Base-by-base conservation (phyloP, 2,113 vertebrate genomes). In the Eurystomus gularis region DNA sequence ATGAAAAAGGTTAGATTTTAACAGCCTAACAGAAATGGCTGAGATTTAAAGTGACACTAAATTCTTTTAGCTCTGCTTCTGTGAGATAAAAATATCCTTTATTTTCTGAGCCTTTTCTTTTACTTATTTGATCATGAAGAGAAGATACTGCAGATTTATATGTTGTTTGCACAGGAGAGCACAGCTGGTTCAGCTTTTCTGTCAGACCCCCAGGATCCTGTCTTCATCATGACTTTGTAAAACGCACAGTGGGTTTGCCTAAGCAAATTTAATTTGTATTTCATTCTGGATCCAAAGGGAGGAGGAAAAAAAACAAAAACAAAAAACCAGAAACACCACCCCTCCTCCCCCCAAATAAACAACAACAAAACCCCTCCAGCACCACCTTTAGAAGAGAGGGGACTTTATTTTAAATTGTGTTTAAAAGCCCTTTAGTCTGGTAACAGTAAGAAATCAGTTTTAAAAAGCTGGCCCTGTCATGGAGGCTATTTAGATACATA, bases 151-250 rank as follows among this genome's bases (percentile, higher is more conserved):
- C 11, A 87, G 83, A 97, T 95, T 96, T 94, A 88, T 70, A 52
- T 68, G 44, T 82, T 94, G 73, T 91, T 95, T 91, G 87, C 52
- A 86, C 84, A 73, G 58, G 37, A 94, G 42, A 90, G 84, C 86
- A 86, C 95, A 97, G 84, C 84, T 97, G 89, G 5, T 95, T 95
- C 75, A 89, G 82, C 42, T 97, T 96, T 87, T 76, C 93, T 94
- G 93, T 85, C 97, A 96, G 80, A 91, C 78, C 87, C 93, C 54
- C 77, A 90, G 62, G 51, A 94, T 90, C 20, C 42, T 12, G 7
- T 44, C 71, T 76, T 82, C 84, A 82, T 65, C 94, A 93, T 21
- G 14, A 77, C 52, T 87, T 94, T 93, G 88, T 93, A 0, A 95
- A 95, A 96, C 0, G 2, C 40, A 72, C 44, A 40, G 52, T 55